A percentile compares a stretch with the other conserved stretches of the same genome.
These are phyloP conservation scores for Pyrocephalus nanus DNA, from an alignment of 2,797 vertebrate species.

Conservation along the genomic window DNA sequence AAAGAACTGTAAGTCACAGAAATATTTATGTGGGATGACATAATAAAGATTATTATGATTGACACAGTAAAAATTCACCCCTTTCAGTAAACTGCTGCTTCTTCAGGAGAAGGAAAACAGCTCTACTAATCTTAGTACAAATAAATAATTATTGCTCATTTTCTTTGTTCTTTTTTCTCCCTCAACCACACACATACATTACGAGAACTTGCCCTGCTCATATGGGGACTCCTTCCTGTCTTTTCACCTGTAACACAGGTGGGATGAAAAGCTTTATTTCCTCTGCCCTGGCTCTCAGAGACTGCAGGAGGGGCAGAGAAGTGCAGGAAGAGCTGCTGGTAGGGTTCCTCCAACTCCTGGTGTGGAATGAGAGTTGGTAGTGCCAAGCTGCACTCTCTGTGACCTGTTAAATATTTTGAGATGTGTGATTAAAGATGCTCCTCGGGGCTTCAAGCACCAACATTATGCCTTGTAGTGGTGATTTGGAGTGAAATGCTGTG, in stretches of 20 bases:
- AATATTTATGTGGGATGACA: neutral
- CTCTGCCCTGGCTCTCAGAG: neutral
- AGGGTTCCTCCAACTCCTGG: neutral
- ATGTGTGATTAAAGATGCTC: neutral
- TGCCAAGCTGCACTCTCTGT: neutral
- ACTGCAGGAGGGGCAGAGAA: neutral
- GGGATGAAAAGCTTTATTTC: neutral
- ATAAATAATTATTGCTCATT: neutral
- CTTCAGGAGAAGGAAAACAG: neutral
- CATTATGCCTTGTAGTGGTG: neutral
- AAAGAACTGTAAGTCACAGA: neutral
- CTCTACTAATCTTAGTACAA: neutral
- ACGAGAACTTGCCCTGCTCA: neutral
- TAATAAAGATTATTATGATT: neutral
- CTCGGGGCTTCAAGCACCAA: neutral
- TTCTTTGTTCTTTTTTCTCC: neutral
- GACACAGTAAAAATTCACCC: neutral
- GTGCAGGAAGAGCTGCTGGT: neutral
- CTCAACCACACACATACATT: neutral
- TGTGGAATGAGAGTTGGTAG: accelerated
- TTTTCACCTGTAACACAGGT: neutral
- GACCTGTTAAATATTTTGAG: neutral
- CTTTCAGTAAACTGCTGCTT: neutral
- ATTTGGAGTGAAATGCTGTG: neutral
- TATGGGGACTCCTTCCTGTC: neutral